A percentile compares a stretch with the other conserved stretches of the same genome.
phyloP scores from a whole-genome alignment of 1,140 invertebrate genomes.

The Helicorthomorpha holstii region DNA sequence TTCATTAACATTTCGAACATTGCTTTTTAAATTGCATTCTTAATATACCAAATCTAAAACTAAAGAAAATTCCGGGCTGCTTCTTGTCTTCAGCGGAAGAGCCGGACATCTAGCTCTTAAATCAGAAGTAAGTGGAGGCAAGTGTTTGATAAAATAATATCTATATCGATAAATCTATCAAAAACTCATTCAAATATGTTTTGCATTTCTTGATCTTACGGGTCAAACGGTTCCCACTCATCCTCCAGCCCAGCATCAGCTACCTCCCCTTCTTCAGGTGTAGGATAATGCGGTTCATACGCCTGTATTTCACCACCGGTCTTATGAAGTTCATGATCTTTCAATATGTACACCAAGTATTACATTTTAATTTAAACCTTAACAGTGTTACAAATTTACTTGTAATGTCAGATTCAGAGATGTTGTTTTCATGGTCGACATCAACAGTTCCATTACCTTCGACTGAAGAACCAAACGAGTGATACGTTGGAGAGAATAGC shows the following conservation, averaged over 20 bases:
- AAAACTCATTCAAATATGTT: background rate
- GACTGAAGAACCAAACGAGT: no score
- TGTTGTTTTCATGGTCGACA: no score
- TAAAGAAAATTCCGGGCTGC: constrained; percentile 82
- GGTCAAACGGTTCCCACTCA: constrained; percentile 68
- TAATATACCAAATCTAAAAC: constrained; percentile 60
- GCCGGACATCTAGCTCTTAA: constrained; percentile 73
- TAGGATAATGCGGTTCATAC: constrained; percentile 6
- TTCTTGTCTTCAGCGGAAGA: constrained; percentile 77
- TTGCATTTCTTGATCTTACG: constrained; percentile 22
- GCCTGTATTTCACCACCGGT: background rate
- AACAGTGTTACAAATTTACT: no score
- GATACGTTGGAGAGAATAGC: background rate
- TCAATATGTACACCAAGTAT: no score
- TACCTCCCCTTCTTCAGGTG: constrained; percentile 19
- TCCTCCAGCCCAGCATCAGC: constrained; percentile 30
- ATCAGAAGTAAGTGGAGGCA: constrained; percentile 74
- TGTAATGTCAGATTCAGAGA: no score
- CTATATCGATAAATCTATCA: no score
- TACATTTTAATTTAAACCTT: no score
- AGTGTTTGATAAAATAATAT: constrained; percentile 77
- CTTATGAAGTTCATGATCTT: no score
- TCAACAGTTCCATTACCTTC: no score
- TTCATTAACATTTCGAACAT: constrained; percentile 1
- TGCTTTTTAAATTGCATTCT: background rate